A percentile compares a stretch with the other conserved stretches of the same genome.
These are phyloP conservation scores for Aphrophora alni DNA, from an alignment of 2,888 invertebrate species.

Conservation along the genomic window DNA sequence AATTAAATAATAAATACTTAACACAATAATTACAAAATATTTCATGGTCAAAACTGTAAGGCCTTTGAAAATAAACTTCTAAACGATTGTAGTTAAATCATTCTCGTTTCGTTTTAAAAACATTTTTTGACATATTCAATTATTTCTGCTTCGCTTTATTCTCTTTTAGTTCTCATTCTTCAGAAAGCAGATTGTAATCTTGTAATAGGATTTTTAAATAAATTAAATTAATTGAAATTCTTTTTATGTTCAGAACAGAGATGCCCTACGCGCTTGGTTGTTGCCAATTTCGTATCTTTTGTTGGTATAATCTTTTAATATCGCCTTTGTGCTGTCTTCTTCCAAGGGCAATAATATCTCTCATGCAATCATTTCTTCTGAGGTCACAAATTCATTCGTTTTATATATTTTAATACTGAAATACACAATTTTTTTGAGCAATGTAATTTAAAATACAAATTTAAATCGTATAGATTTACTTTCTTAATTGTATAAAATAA, in stretches of 20 bases:
- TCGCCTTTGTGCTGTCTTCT: not conserved
- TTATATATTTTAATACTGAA: not conserved
- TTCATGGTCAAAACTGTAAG: too few species aligned
- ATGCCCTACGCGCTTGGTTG: not conserved
- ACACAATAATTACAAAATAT: too few species aligned
- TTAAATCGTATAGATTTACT: too few species aligned
- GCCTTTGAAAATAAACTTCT: too few species aligned
- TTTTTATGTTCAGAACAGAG: not conserved
- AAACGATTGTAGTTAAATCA: too few species aligned
- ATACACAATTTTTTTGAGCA: not conserved
- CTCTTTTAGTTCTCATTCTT: not conserved
- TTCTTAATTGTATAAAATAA: too few species aligned
- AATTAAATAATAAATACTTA: too few species aligned
- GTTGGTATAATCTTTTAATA: constrained; percentile 2
- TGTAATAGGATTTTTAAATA: constrained; percentile 9
- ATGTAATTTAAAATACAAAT: not conserved
- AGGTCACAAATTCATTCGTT: too few species aligned
- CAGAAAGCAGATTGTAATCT: not conserved
- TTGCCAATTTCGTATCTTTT: constrained; percentile 2
- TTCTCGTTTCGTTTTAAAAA: too few species aligned
- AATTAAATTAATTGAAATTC: constrained; percentile 9
- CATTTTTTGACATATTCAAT: not conserved
- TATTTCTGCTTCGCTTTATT: not conserved
- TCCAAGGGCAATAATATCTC: not conserved
- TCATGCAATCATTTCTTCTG: not conserved